A percentile compares a stretch with the other conserved stretches of the same genome.
Evolutionary conservation across 2,113 vertebrate genomes (phyloP).

Genomic region (Colinus virginianus): DNA sequence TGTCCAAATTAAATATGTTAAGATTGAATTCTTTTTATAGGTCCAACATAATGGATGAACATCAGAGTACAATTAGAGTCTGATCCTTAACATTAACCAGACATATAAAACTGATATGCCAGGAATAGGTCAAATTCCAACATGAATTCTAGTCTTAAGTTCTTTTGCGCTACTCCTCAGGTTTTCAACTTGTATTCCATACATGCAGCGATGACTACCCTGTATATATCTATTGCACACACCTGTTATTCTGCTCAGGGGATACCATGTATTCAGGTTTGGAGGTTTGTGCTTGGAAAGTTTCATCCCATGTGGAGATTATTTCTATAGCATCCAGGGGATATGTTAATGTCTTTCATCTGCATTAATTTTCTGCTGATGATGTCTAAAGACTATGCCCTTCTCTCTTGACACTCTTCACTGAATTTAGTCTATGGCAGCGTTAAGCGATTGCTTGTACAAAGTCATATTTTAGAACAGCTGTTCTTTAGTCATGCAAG

Average conservation of each 20-base stretch:
- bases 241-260: fast-evolving
- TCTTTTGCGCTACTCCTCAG: background rate
- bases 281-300: background rate
- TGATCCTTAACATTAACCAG: background rate
- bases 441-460: conserved; percentile 29
- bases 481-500: conserved; percentile 36
- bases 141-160: background rate
- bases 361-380: conserved; percentile 45
- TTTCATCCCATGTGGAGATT: background rate
- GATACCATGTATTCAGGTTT: background rate
- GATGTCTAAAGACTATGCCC: background rate
- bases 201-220: background rate
- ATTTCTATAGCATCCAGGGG: background rate
- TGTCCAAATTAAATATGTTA: background rate
- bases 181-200: background rate
- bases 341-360: conserved; percentile 10
- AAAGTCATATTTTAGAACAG: conserved; percentile 39
- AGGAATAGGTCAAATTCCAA: background rate
- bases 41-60: background rate
- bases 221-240: background rate
- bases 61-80: background rate
- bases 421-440: conserved; percentile 5
- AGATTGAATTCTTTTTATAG: background rate
- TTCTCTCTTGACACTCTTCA: conserved; percentile 34
- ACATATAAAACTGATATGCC: background rate